Conservation (phyloP, 2,888 invertebrate genomes). For the Coelinius sp. region DNA sequence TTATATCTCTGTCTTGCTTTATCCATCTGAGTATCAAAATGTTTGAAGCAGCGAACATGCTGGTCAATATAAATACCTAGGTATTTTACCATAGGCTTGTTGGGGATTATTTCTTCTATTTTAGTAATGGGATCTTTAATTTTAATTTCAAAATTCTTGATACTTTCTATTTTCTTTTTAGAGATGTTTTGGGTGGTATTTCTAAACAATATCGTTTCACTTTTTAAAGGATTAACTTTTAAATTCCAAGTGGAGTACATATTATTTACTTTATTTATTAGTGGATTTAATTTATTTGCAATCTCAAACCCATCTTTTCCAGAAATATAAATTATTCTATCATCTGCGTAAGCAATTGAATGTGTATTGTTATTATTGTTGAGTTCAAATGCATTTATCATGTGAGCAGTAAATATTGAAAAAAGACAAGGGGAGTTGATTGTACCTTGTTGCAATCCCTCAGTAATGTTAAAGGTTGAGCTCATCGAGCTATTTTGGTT, state of each 20-base stretch:
- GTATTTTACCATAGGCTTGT: slow-evolving; percentile 37
- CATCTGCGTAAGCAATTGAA: slow-evolving; percentile 37
- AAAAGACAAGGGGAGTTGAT: slow-evolving; percentile 36
- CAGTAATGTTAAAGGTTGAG: slow-evolving; percentile 8
- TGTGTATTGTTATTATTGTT: slow-evolving; percentile 16
- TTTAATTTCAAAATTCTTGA: background rate
- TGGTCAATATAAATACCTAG: slow-evolving; percentile 38
- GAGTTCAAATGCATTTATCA: slow-evolving; percentile 33
- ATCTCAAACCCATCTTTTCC: background rate
- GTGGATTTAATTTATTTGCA: background rate
- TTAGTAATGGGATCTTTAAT: background rate
- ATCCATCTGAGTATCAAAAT: background rate
- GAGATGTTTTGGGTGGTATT: background rate
- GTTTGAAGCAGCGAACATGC: slow-evolving; percentile 2
- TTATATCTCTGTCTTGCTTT: background rate
- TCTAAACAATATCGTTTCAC: slow-evolving; percentile 39
- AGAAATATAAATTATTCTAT: slow-evolving; percentile 28
- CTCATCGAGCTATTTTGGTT: background rate
- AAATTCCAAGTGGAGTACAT: slow-evolving; percentile 39
- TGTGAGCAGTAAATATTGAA: slow-evolving; percentile 35
- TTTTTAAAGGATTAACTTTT: slow-evolving; percentile 38
- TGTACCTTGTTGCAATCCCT: slow-evolving; percentile 32
- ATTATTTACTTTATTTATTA: slow-evolving; percentile 35
- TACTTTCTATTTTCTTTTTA: background rate
- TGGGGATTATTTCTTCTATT: background rate